Evolutionary conservation across 2,888 invertebrate species (phyloP).

Genomic region (Drosophila anceps): DNA sequence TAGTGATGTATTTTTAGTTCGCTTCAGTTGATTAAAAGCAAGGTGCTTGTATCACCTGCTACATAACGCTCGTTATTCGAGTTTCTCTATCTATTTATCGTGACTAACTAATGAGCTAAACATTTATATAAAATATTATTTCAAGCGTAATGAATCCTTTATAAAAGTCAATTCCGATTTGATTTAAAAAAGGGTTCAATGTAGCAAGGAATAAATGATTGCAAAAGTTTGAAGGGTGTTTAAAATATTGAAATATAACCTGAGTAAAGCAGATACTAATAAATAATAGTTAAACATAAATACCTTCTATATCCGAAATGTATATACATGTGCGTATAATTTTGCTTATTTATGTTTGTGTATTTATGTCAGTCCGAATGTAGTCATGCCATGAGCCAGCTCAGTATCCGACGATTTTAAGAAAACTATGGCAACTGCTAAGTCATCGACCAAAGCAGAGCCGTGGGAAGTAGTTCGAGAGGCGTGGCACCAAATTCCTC

Average conservation of each 20-base stretch:
- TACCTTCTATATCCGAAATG: neutral
- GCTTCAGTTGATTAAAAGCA: neutral
- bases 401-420: too few species aligned
- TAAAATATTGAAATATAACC: neutral
- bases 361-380: too few species aligned
- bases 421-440: too few species aligned
- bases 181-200: neutral
- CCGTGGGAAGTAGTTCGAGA: too few species aligned
- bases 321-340: too few species aligned
- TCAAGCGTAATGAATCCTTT: neutral
- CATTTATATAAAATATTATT: neutral
- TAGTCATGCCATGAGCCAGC: too few species aligned
- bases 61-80: neutral
- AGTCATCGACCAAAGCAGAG: too few species aligned
- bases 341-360: too few species aligned
- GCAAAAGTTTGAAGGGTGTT: neutral
- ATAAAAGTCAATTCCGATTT: neutral
- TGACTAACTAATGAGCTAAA: neutral
- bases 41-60: neutral
- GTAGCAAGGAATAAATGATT: neutral
- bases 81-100: neutral
- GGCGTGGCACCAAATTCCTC: too few species aligned
- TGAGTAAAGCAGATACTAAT: neutral
- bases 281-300: too few species aligned
- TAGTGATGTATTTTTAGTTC: neutral